Evolutionary conservation across 2,113 vertebrate genomes (phyloP), one percentile per base, ranked within the genome.

Genomic region (Cephalopterus ornatus): DNA sequence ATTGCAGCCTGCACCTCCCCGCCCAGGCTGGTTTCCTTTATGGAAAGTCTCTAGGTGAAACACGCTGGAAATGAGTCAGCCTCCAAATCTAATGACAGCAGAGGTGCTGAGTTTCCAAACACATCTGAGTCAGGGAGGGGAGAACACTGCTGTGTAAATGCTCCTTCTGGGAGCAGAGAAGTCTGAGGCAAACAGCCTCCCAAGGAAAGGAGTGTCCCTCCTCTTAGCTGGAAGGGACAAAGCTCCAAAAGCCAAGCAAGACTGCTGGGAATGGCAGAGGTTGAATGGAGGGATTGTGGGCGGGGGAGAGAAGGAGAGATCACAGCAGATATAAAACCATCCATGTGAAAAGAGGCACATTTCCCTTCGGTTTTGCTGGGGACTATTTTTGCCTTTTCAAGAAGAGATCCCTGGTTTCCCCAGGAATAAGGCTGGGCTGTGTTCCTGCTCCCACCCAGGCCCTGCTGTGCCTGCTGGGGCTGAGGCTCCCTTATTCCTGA

Each of bases 21-120:
- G n/a, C n/a, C 59, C 80, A 84, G 44, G 44, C 70, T 53, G 72
- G 28, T 91, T 97, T 96, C 74, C 93, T 81, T 72, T 84, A 9
- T 88, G 83, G 90, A 71, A 95, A 78, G 39, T 67, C 75, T 86
- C 39, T 91, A 93, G 76, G 88, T 95, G 80, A 96, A 89, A 86
- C 53, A 26, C 8, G 0, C 83, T 93, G 95, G 88, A 92, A 95
- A 63, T 89, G 76, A 95, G 44, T 94, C 95, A 91, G 83, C 93
- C n/a, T 93, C 68, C 65, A 47, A 14, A 50, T 68, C 32, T 52
- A 33, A 65, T 23, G 42, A 68, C 66, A 85, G 14, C 3, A 74
- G 88, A 92, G 65, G 72, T 84, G 44, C 84, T 76, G 88, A 71
- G 22, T 61, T 92, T 88, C 82, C 55, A 59, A 72, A 67, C 8